Base-by-base conservation (phyloP, 2,113 vertebrate genomes). In the Trichomycterus rosablanca region DNA sequence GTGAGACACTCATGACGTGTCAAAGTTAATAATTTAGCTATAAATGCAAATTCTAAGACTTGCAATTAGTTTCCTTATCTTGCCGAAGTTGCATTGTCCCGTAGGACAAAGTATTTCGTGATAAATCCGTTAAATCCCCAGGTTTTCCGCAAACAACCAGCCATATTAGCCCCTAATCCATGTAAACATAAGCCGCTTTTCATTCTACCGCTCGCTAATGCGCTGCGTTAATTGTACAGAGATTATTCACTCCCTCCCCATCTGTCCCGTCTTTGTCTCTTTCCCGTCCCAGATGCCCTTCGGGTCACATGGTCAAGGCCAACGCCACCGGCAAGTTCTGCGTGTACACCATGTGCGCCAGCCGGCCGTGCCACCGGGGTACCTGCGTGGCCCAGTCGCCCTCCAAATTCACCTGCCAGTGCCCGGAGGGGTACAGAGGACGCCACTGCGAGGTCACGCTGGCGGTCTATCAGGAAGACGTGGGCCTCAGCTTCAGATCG, bases 401-500 rank as follows among this genome's bases (percentile, higher is more conserved):
- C 18, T 80, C 78, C 66, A 70, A 85, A 60, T 91, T 88, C 81
- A 89, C 82, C 1, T 94, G 89, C 60, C 88, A 78, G 76, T 91
- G 90, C 45, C 82, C 88, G 0, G 86, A 89, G 3, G 90, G 91
- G 44, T 92, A 89, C 69, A 63, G 82, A 0, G 91, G 91, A 1
- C 89, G 19, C 20, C 87, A 69, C 82, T 95, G 92, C 4, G 90
- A 93, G 67, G 74, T 89, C 12, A 80, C 84, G 0, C 81, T 93
- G 77, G 88, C 90, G 0, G 71, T 90, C 63, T 91, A 91, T 73
- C 77, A 82, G 14, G 89, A 86, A 46, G 90, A 93, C 1, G 84
- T 87, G 16, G 90, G 91, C 62, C 83, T 92, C 23, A 91, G 89
- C 80, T 92, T 93, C 81, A 92, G 86, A 79, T 93, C 91, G 22